A percentile compares a stretch with the other conserved stretches of the same genome.
phyloP scores from a whole-genome alignment of 2,113 vertebrate species.

The Erythrolamprus reginae region DNA sequence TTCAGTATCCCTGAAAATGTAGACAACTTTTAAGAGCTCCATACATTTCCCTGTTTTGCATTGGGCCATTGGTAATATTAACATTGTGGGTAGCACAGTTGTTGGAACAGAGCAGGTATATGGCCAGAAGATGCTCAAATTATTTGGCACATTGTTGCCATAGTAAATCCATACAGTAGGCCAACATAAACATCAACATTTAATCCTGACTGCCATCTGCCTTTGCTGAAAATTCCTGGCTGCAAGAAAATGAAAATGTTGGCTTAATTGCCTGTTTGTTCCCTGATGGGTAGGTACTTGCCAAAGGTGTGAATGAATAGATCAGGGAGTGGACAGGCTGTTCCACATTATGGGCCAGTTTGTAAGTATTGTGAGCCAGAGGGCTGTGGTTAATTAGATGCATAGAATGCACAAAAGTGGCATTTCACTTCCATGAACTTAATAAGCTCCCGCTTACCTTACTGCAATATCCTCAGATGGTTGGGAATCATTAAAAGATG shows the following conservation, averaged over 20 bases:
- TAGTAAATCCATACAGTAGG: background rate
- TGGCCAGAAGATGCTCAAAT: background rate
- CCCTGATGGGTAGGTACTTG: background rate
- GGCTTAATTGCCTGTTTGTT: background rate
- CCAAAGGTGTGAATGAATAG: slow-evolving; percentile 4
- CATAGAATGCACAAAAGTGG: background rate
- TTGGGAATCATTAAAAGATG: background rate
- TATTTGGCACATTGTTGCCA: background rate
- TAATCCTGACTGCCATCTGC: slow-evolving; percentile 6
- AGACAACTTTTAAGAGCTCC: background rate
- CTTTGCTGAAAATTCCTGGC: background rate
- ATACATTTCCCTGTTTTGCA: background rate
- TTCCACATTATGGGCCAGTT: background rate
- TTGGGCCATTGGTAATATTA: background rate
- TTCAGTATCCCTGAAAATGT: background rate
- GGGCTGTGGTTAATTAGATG: background rate
- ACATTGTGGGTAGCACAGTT: background rate
- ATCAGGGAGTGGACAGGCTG: background rate
- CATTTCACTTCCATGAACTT: background rate
- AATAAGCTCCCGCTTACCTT: background rate
- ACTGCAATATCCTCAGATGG: background rate
- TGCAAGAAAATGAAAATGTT: background rate
- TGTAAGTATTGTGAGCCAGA: background rate
- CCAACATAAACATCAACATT: background rate
- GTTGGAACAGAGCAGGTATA: background rate